Base-by-base conservation (phyloP, 1,140 invertebrate genomes). In the Drosophila ohnishii region DNA sequence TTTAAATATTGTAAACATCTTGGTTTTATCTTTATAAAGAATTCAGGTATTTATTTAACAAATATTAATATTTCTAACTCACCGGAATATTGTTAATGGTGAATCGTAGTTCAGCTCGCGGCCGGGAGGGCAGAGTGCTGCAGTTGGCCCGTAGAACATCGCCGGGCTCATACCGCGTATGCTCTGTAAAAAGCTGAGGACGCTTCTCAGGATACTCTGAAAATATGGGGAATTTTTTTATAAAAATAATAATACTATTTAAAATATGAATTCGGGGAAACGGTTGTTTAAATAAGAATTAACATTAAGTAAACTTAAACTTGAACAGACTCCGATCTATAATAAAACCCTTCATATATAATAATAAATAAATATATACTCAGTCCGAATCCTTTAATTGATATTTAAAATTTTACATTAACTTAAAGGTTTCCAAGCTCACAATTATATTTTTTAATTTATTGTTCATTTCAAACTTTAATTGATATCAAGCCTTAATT, bases 81-180 rank as follows among this genome's bases (percentile, higher is more conserved):
- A 97, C 96, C 92, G 94, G 93, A 77, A 94, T 92, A 78, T 95
- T 94, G 84, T 97, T 97, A 78, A 97, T 93, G 79, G 94, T 93
- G 92, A 96, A 96, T 39, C 93, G 94, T 44, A 96, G 92, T 44
- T 94, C 92, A 32, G 94, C 93, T 9, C 94, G 93, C 9, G 96
- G 96, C 57, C 94, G 92, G n/a, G 95, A 96, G 2, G 94, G 93
- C 30, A 94, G 93, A n/a, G 95, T 94, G 55, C 94, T 95, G 92
- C 96, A 97, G 90, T 96, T 96, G 37, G 95, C 96, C 79, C 93
- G 92, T 34, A 97, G 92, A 30, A 94, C 92, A 83, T 97, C 96
- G 5, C 95, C 96, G 7, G 95, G 93, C 78, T 95, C 94, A 91
- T 96, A 96, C 82, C 94, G 94, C 63, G 93, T 93, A 69, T 94